Percentiles rank a stretch among this genome's conserved stretches.
Conservation (phyloP, 2,797 vertebrate species). For the Eupleurogrammus muticus region DNA sequence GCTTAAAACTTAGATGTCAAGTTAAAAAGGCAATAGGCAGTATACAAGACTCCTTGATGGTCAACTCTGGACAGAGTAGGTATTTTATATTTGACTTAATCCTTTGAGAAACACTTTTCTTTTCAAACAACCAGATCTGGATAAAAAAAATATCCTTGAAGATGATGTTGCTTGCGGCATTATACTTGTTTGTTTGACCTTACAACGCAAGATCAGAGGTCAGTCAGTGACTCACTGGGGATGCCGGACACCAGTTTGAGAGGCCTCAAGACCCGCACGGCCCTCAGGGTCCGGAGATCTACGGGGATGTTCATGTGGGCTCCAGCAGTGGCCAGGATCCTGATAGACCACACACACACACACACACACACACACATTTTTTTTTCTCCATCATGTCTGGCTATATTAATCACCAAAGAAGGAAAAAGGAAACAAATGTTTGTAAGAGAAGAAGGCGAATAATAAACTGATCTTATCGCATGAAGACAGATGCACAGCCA, state of each 20-base stretch:
- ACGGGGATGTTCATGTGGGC: conserved; percentile 99
- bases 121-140: not conserved
- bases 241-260: conserved; percentile 99
- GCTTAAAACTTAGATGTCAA: not conserved
- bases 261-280: conserved; percentile 94
- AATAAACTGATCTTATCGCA: conserved; percentile 24
- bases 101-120: not conserved
- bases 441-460: conserved; percentile 22
- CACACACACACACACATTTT: conserved; percentile 59
- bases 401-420: conserved; percentile 28
- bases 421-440: conserved; percentile 37
- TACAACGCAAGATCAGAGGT: conserved; percentile 5
- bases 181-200: not conserved
- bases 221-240: conserved; percentile 90
- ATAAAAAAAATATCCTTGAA: no score
- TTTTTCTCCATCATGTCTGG: conserved; percentile 23
- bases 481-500: conserved; percentile 16
- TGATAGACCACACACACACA: conserved; percentile 62
- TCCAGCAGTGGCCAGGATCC: conserved; percentile 95
- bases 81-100: no score
- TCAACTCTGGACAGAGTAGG: not conserved
- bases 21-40: not conserved
- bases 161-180: conserved; percentile 1
- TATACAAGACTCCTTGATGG: not conserved
- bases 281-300: conserved; percentile 95